phyloP scores from a whole-genome alignment of 2,113 vertebrate species.

The Ptychochromis oligacanthus region DNA sequence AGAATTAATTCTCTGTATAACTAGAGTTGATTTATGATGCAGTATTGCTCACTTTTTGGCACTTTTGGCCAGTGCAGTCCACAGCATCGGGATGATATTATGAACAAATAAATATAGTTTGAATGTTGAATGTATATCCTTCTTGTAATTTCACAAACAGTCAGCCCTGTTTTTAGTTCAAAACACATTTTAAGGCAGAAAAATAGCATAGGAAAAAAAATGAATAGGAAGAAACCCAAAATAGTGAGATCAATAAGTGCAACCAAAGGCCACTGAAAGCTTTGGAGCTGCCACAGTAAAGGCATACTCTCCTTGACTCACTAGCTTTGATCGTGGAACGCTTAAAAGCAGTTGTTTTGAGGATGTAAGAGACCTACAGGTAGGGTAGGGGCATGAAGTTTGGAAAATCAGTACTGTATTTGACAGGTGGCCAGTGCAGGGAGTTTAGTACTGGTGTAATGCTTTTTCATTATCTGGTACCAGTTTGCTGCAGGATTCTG shows the following conservation, averaged over 20 bases:
- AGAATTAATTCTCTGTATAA: not conserved
- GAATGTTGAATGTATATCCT: not conserved
- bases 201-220: not conserved
- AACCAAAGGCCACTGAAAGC: not conserved
- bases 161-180: too few species aligned
- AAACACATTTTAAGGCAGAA: not conserved
- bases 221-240: too few species aligned
- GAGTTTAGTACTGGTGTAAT: not conserved
- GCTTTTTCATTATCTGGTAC: not conserved
- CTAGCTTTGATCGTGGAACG: not conserved
- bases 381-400: not conserved
- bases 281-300: not conserved
- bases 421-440: not conserved
- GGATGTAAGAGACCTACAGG: not conserved
- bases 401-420: not conserved
- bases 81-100: not conserved
- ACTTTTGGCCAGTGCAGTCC: not conserved
- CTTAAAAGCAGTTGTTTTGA: not conserved
- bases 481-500: not conserved
- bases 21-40: not conserved
- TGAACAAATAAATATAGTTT: not conserved
- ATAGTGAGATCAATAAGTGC: not conserved
- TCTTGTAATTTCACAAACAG: not conserved
- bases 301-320: not conserved
- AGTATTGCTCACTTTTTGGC: not conserved